Percentiles rank a stretch among this genome's conserved stretches.
Evolutionary conservation across 2,113 vertebrate species (phyloP).

Genomic region (Gambusia holbrooki): DNA sequence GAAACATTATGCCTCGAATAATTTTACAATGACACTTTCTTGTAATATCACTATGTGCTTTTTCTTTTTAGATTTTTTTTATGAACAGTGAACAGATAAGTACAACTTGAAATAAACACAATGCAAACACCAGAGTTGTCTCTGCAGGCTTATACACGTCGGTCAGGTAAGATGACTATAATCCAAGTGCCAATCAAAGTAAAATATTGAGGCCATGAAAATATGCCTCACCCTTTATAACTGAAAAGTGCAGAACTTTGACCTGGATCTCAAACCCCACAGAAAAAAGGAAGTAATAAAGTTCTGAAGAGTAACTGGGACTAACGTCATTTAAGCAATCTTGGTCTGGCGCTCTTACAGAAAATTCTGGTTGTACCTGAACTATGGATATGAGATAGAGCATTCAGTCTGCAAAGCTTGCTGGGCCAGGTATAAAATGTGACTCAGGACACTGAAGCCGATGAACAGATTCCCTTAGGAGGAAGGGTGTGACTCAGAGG

Average conservation of each 20-base stretch:
- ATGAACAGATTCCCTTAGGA: constrained; percentile 58
- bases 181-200: constrained; percentile 13
- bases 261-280: not conserved
- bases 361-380: constrained; percentile 28
- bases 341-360: constrained; percentile 4
- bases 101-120: not conserved
- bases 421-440: constrained; percentile 52
- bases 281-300: not conserved
- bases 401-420: constrained; percentile 39
- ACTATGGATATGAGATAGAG: constrained; percentile 1
- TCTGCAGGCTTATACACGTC: constrained; percentile 6
- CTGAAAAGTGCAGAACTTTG: not conserved
- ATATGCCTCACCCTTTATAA: constrained; percentile 3
- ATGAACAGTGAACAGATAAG: not conserved
- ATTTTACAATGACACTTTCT: not conserved
- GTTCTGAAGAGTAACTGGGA: not conserved
- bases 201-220: constrained; percentile 12
- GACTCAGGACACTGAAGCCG: constrained; percentile 61
- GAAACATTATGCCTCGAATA: not conserved
- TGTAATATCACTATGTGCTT: not conserved
- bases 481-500: constrained; percentile 17
- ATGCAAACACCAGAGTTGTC: not conserved
- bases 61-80: not conserved
- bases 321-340: constrained; percentile 13
- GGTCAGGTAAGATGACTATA: constrained; percentile 40